Evolutionary conservation across 2,113 vertebrate genomes (phyloP), one percentile per base, ranked within the genome.

Genomic region (Archilochus colubris): DNA sequence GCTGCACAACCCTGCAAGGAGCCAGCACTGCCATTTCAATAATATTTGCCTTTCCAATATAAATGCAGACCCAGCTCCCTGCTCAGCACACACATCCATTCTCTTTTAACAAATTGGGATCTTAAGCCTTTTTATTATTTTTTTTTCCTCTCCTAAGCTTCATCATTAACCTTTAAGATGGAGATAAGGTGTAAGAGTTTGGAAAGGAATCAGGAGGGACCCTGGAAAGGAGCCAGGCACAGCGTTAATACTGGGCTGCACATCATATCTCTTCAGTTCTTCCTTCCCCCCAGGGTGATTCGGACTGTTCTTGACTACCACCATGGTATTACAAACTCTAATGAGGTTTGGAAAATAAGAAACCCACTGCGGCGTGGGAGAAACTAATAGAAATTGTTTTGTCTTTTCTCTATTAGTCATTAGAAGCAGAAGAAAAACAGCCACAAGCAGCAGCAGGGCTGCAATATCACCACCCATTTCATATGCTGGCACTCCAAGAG

Each of bases 271-370:
- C 88, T 90, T 86, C 7, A 1, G 75, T 55, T 89, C 92, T 74
- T 81, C 92, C 91, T 54, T 93, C 63, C 89, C 95, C 51, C 30
- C 38, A 30, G 96, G 97, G 97, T 83, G 96, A 92, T 73, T 92
- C 58, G 79, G 94, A 94, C 94, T 73, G 92, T 93, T 95, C 94
- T 94, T 94, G 91, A 93, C 91, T 96, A 93, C 96, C 93, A 95
- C 94, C 73, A 81, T 19, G 81, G 77, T 86, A 89, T 54, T 97
- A 96, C 93, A 96, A 93, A 96, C 95, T 82, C 97, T 97, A 98
- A 98, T 96, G 97, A 98, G 97, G 96, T 97, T 97, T 97, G 91
- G 96, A 96, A 98, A 97, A 97, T 97, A 97, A 97, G 96, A 97
- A 97, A 96, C 92, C 66, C 91, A 95, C 93, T 86, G 94, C 30